Evolutionary conservation across 2,888 invertebrate genomes (phyloP).

Genomic region (Tortrix viridana): DNA sequence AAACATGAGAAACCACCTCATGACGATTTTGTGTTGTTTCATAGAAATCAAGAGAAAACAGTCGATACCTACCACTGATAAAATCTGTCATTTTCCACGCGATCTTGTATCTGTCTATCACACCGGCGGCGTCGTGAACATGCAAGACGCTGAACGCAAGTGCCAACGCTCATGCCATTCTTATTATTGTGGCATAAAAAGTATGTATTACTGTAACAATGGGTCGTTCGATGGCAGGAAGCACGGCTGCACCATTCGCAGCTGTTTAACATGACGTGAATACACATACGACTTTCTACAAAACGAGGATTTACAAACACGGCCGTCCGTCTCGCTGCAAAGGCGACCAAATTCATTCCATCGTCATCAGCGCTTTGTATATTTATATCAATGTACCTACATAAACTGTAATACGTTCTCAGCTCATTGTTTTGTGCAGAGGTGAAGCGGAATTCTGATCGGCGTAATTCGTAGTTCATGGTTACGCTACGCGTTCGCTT

Average conservation of each 20-base stretch:
- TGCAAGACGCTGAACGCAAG: slow-evolving; percentile 42
- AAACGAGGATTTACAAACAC: slow-evolving; percentile 33
- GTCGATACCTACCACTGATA: slow-evolving; percentile 40
- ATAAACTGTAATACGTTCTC: slow-evolving; percentile 24
- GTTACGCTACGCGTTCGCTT: slow-evolving; percentile 65
- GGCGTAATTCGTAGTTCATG: slow-evolving; percentile 64
- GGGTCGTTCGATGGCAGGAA: slow-evolving; percentile 73
- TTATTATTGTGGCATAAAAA: slow-evolving; percentile 66
- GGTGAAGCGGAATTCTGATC: slow-evolving; percentile 21
- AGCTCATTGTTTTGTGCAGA: slow-evolving; percentile 14
- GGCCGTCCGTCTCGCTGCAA: slow-evolving; percentile 14
- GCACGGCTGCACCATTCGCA: slow-evolving; percentile 64
- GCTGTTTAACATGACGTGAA: slow-evolving; percentile 54
- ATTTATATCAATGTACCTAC: slow-evolving; percentile 20
- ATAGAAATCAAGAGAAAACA: slow-evolving; percentile 34
- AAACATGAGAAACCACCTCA: slow-evolving; percentile 10
- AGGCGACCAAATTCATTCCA: slow-evolving; percentile 24
- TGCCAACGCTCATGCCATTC: slow-evolving; percentile 49
- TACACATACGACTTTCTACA: slow-evolving; percentile 35
- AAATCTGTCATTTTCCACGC: slow-evolving; percentile 48
- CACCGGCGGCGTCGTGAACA: slow-evolving; percentile 36
- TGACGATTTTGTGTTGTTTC: slow-evolving; percentile 30
- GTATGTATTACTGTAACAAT: slow-evolving; percentile 67
- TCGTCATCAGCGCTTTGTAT: slow-evolving; percentile 25
- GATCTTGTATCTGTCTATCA: slow-evolving; percentile 48